phyloP scores from a whole-genome alignment of 2,797 vertebrate species.

The Epinephelus coioides region DNA sequence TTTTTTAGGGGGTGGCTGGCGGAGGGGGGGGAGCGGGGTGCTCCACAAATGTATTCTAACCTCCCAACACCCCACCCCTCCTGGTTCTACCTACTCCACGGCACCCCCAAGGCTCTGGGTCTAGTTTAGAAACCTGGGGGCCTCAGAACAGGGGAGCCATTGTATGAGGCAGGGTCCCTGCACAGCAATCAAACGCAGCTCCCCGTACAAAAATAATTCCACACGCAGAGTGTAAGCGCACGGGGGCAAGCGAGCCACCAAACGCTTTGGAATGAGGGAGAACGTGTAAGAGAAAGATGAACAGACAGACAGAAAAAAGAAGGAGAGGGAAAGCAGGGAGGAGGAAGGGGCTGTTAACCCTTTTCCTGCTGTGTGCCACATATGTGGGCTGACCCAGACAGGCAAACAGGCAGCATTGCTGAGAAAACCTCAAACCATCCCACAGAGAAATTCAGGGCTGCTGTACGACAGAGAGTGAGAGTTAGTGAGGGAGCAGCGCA shows the following conservation, averaged over 20 bases:
- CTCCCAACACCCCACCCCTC: conserved; percentile 75
- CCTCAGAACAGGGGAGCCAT: conserved; percentile 88
- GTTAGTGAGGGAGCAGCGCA: conserved; percentile 36
- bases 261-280: conserved; percentile 68
- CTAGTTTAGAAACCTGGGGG: conserved; percentile 82
- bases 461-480: conserved; percentile 60
- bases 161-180: conserved; percentile 85
- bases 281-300: conserved; percentile 65
- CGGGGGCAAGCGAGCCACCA: conserved; percentile 63
- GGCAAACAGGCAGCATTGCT: conserved; percentile 82
- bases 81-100: conserved; percentile 67
- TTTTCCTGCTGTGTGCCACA: conserved; percentile 81
- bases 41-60: conserved; percentile 82
- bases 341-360: conserved; percentile 77
- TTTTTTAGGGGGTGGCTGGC: conserved; percentile 71
- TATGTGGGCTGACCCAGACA: conserved; percentile 85
- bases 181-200: conserved; percentile 88
- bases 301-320: conserved; percentile 44
- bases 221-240: conserved; percentile 74
- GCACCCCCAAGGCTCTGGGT: conserved; percentile 83
- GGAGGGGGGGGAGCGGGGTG: conserved; percentile 59
- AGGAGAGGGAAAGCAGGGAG: conserved; percentile 14
- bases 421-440: conserved; percentile 84
- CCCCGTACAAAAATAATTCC: conserved; percentile 87
- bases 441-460: conserved; percentile 77